Percentiles rank a stretch among this genome's conserved stretches.
phyloP scores from a whole-genome alignment of 2,888 invertebrate species.

The Xanthia togata region DNA sequence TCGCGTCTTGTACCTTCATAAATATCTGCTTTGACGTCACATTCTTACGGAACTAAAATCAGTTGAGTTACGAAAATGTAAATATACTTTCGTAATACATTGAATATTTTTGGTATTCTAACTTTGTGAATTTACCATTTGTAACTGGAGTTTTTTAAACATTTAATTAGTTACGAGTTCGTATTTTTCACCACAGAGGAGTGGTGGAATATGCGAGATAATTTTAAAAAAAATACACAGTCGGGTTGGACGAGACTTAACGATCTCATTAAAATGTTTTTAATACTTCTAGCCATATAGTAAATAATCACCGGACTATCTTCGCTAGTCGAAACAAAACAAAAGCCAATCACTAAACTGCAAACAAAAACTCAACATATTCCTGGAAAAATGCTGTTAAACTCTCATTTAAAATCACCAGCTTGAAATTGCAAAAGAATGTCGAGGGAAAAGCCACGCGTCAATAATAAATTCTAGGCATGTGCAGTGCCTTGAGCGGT shows the following conservation, averaged over 20 bases:
- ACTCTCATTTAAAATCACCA: slow-evolving; percentile 41
- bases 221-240: background rate
- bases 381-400: slow-evolving; percentile 8
- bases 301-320: background rate
- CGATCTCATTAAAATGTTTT: background rate
- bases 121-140: background rate
- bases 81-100: slow-evolving; percentile 2
- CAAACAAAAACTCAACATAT: background rate
- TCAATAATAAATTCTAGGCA: slow-evolving; percentile 60
- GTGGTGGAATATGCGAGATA: background rate
- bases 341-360: background rate
- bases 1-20: slow-evolving; percentile 46
- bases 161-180: background rate
- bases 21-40: slow-evolving; percentile 59
- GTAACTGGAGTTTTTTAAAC: background rate
- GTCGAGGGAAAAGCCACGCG: slow-evolving; percentile 23
- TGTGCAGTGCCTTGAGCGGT: slow-evolving; percentile 55
- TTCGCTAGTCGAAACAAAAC: background rate
- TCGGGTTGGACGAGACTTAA: background rate
- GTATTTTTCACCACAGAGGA: background rate
- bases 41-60: slow-evolving; percentile 50
- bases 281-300: background rate
- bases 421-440: slow-evolving; percentile 47
- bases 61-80: slow-evolving; percentile 31
- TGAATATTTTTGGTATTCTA: background rate